Percentiles rank a stretch among this genome's conserved stretches.
phyloP scores from a whole-genome alignment of 2,888 invertebrate genomes.

The Coelinius sp. region DNA sequence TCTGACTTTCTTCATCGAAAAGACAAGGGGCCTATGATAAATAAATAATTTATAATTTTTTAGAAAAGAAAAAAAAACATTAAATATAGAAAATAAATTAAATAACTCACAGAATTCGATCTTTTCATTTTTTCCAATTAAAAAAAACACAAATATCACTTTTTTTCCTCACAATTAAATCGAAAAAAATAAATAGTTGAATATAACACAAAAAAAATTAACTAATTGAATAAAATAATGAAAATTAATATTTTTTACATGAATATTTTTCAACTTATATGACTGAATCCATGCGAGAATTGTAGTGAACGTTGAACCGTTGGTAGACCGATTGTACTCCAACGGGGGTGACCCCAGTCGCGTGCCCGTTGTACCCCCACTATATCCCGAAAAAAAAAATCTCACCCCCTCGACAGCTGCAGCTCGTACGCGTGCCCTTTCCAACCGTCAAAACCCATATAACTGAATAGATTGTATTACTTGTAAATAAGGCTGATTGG shows the following conservation, averaged over 20 bases:
- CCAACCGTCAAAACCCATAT: neutral
- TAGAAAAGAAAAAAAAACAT: neutral
- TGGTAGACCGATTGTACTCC: slow-evolving; percentile 15
- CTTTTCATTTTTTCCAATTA: slow-evolving; percentile 57
- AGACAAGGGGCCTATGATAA: slow-evolving; percentile 58
- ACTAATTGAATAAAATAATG: too few relatives aligned
- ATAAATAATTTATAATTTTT: slow-evolving; percentile 6
- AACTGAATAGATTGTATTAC: neutral
- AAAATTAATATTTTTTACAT: neutral
- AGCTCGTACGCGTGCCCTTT: neutral
- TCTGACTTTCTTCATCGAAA: slow-evolving; percentile 49
- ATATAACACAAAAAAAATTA: too few relatives aligned
- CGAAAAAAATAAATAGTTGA: neutral
- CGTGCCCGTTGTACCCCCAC: slow-evolving; percentile 30
- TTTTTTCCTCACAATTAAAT: too few relatives aligned
- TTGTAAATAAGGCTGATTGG: neutral
- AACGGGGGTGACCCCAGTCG: slow-evolving; percentile 26
- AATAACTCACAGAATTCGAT: slow-evolving; percentile 60
- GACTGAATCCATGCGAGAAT: slow-evolving; percentile 16
- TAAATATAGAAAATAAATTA: neutral
- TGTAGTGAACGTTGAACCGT: slow-evolving; percentile 41
- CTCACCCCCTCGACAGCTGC: slow-evolving; percentile 27
- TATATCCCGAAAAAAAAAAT: neutral
- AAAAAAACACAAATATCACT: neutral
- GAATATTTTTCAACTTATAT: neutral